These are phyloP conservation scores for Crenuchus spilurus DNA, from an alignment of 2,797 vertebrate species.

Conservation along the genomic window DNA sequence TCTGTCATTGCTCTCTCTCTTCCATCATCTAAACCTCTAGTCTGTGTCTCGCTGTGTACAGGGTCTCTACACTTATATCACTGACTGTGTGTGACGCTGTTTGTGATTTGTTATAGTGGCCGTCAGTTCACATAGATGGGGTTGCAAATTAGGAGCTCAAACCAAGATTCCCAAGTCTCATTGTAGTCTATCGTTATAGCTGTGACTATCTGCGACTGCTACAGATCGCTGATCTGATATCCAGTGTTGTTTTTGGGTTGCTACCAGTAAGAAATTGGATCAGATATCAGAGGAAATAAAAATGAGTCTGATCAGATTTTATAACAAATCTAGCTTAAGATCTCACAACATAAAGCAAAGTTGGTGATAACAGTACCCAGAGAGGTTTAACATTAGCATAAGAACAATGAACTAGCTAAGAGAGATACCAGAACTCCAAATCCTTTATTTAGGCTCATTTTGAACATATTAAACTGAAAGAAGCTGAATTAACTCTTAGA, in stretches of 20 bases:
- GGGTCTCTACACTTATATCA: slow-evolving; percentile 7
- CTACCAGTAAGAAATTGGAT: neutral
- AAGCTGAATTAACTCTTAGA: too few species aligned
- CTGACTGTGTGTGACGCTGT: slow-evolving; percentile 3
- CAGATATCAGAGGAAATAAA: neutral
- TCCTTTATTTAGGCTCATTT: too few species aligned
- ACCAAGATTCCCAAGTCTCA: neutral
- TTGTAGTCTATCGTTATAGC: neutral
- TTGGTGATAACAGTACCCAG: too few species aligned
- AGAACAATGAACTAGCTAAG: too few species aligned
- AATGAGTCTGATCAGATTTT: neutral
- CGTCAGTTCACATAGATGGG: neutral
- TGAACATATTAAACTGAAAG: too few species aligned
- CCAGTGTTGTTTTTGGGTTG: neutral
- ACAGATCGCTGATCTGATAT: neutral
- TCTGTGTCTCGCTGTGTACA: slow-evolving; percentile 10
- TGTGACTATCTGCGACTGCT: neutral
- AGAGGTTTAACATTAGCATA: too few species aligned
- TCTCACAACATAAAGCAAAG: neutral
- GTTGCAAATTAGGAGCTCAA: neutral
- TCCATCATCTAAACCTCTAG: slow-evolving; percentile 4
- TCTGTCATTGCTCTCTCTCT: neutral
- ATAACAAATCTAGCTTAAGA: neutral
- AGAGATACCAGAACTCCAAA: too few species aligned
- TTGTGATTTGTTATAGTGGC: neutral